Evolutionary conservation across 2,888 invertebrate species (phyloP), one percentile per base, ranked within the genome.

Genomic region (Limnephilus lunatus): DNA sequence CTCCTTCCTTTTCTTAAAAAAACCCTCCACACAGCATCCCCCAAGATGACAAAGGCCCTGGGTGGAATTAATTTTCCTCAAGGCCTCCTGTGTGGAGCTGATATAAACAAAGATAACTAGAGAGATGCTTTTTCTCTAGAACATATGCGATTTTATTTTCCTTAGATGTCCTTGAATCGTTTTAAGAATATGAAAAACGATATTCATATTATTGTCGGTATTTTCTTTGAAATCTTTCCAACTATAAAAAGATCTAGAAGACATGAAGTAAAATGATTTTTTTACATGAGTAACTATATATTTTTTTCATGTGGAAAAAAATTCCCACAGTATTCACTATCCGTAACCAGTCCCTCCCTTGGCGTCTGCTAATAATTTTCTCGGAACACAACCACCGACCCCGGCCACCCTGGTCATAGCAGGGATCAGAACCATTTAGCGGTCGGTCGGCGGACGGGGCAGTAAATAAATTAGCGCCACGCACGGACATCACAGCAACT

Each of bases 391-490:
- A 83, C 83, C 83, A 35, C 14, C 83, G 83, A 68, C 53, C 53
- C 48, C 2, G 19, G 19, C 25, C 53, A 68, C 53, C 14, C 53
- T 25, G 53, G 53, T 15, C 92, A 32, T 92, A 92, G 82, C 87
- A 32, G 87, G 87, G 86, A 90, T 87, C 87, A 87, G 81, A 92
- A 90, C 90, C 92, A 92, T 85, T 91, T 80, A 85, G 89, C 81
- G 92, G 91, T 92, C 83, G 31, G 85, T 92, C 80, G 92, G 91
- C 83, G 92, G 90, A 39, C 90, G 86, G 44, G 31, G 87, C 25
- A 80, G 89, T 89, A 92, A 91, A 91, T 92, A 91, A 92, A 89
- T 92, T 91, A 92, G 92, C 85, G 90, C 83, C 83, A 82, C 91
- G 39, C 48, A 80, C 92, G 89, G 92, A 92, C 89, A 92, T 92